A percentile compares a stretch with the other conserved stretches of the same genome.
These are phyloP conservation scores for Elaphurus davidianus DNA, from an alignment of 2,113 vertebrate species.

Conservation along the genomic window DNA sequence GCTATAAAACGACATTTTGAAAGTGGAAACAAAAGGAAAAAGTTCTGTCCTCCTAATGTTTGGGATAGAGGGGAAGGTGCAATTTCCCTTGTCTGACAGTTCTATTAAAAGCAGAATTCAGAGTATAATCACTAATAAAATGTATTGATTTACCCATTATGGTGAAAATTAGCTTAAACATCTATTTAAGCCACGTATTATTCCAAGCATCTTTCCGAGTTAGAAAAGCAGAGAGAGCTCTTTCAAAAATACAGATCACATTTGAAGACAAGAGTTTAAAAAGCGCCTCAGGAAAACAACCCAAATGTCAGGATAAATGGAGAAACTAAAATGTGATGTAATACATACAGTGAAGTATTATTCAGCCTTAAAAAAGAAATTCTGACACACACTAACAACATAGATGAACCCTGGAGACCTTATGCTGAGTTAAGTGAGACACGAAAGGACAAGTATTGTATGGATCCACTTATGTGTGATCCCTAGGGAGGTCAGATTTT, in stretches of 20 bases:
- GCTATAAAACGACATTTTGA: constrained; percentile 10
- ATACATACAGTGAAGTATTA: background rate
- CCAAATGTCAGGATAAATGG: background rate
- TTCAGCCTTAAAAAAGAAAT: background rate
- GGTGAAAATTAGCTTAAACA: constrained; percentile 31
- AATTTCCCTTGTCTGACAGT: background rate
- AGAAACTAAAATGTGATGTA: background rate
- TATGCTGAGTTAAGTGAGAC: background rate
- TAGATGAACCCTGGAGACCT: background rate
- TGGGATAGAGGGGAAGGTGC: background rate
- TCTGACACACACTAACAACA: background rate
- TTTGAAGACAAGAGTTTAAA: background rate
- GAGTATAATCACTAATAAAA: background rate
- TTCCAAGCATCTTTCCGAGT: constrained; percentile 23
- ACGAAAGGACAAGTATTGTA: background rate
- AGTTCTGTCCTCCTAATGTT: background rate
- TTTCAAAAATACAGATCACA: background rate
- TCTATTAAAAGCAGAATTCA: constrained; percentile 25
- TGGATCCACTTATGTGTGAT: background rate
- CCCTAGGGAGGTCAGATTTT: background rate
- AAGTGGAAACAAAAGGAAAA: constrained; percentile 34
- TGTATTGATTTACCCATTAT: constrained; percentile 12
- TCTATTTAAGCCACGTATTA: constrained; percentile 14
- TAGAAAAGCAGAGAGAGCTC: background rate
- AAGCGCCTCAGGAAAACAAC: background rate